phyloP scores from a whole-genome alignment of 2,797 vertebrate species.

The Sciurus carolinensis region DNA sequence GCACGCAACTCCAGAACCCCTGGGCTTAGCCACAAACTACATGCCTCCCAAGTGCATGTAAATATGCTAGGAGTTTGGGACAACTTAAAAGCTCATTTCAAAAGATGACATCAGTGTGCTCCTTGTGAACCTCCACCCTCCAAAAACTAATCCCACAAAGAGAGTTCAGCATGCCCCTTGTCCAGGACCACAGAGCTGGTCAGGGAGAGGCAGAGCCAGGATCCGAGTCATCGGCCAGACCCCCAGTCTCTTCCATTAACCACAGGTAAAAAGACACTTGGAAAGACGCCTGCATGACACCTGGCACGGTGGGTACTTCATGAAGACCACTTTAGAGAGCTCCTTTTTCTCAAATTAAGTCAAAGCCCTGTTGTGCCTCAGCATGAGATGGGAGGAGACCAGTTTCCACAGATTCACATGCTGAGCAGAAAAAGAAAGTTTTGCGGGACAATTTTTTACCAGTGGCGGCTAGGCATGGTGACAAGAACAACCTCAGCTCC shows the following conservation, averaged over 20 bases:
- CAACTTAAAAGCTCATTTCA: background rate
- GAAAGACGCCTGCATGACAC: background rate
- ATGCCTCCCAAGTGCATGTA: background rate
- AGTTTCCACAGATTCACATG: background rate
- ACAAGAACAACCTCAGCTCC: background rate
- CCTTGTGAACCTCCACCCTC: background rate
- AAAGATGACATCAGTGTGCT: background rate
- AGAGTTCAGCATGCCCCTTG: background rate
- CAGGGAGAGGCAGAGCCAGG: background rate
- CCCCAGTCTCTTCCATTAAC: background rate
- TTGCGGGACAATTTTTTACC: background rate
- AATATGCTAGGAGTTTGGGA: background rate
- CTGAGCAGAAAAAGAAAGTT: background rate
- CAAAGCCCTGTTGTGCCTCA: background rate
- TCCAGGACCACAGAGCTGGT: background rate
- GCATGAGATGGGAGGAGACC: background rate
- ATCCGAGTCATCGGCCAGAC: background rate
- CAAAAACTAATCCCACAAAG: background rate
- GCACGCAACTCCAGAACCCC: background rate
- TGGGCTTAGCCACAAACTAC: background rate
- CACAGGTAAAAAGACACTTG: background rate
- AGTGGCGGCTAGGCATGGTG: background rate
- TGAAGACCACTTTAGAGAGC: background rate
- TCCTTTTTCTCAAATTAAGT: slow-evolving; percentile 9
- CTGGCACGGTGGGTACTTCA: too few species aligned